Conservation (phyloP, 2,888 invertebrate genomes). For the Dasypogon diadema region DNA sequence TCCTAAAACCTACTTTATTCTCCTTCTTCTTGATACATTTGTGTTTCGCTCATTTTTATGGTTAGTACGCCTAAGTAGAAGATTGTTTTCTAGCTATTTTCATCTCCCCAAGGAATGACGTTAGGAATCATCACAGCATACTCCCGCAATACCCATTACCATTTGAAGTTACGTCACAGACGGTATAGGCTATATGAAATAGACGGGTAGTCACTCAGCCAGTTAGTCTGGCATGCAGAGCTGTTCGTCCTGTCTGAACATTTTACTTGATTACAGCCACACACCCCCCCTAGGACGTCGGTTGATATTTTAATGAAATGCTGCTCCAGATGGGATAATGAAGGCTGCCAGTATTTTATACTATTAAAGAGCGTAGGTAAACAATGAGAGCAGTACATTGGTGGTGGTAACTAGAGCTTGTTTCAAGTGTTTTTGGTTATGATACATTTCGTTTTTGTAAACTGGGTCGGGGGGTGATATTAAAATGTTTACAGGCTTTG, state of each 20-base stretch:
- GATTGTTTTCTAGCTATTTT: background rate
- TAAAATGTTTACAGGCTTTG: background rate
- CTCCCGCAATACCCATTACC: background rate
- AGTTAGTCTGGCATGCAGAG: conserved; percentile 11
- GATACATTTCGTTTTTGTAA: background rate
- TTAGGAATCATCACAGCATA: conserved; percentile 1
- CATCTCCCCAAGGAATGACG: background rate
- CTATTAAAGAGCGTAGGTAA: background rate
- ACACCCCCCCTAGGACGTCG: conserved; percentile 8
- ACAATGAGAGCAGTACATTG: background rate
- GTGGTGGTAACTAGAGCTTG: background rate
- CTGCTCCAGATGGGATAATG: conserved; percentile 45
- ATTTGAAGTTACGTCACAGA: background rate
- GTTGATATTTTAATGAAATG: conserved; percentile 44
- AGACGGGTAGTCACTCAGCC: conserved; percentile 6
- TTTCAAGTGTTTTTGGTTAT: background rate
- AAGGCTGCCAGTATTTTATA: conserved; percentile 34
- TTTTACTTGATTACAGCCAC: conserved; percentile 38
- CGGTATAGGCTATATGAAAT: background rate
- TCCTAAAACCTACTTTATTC: background rate
- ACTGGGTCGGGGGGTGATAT: background rate
- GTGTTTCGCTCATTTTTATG: conserved; percentile 25
- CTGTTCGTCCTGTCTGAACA: conserved; percentile 19
- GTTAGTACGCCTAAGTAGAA: conserved; percentile 5
- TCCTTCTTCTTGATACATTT: conserved; percentile 9